Conservation (phyloP, 2,113 vertebrate species). For the Zosterops borbonicus region DNA sequence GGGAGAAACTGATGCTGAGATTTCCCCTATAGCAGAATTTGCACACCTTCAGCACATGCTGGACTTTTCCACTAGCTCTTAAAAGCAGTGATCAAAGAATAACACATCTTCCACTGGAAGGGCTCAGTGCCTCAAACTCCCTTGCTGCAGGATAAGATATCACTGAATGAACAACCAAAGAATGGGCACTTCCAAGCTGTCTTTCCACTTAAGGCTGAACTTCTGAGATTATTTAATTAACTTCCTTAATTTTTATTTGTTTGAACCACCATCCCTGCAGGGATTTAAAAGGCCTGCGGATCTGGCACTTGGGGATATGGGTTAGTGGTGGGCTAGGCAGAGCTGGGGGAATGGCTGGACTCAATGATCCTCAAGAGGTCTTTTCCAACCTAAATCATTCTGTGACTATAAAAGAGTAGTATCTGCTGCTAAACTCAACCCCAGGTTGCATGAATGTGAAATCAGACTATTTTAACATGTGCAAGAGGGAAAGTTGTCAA, state of each 20-base stretch:
- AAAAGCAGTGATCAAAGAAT: background rate
- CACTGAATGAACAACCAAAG: background rate
- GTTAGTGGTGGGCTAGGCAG: background rate
- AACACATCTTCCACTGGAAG: background rate
- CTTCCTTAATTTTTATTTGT: background rate
- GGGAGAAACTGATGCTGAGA: background rate
- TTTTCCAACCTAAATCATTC: background rate
- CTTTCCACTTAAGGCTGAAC: background rate
- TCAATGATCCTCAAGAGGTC: background rate
- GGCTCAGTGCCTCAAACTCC: background rate
- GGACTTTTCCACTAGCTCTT: background rate
- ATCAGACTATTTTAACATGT: background rate
- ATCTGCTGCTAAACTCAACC: background rate
- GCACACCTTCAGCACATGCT: background rate
- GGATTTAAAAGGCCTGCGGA: background rate
- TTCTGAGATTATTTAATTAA: background rate
- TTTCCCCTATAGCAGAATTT: background rate
- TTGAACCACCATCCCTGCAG: background rate
- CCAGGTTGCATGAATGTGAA: background rate
- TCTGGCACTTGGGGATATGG: background rate
- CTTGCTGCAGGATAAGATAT: background rate
- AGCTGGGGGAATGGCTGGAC: accelerated
- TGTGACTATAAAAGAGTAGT: background rate
- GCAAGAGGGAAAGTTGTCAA: background rate
- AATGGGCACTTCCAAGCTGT: background rate